phyloP scores from a whole-genome alignment of 2,888 invertebrate species.

The Ecliptopera silaceata region DNA sequence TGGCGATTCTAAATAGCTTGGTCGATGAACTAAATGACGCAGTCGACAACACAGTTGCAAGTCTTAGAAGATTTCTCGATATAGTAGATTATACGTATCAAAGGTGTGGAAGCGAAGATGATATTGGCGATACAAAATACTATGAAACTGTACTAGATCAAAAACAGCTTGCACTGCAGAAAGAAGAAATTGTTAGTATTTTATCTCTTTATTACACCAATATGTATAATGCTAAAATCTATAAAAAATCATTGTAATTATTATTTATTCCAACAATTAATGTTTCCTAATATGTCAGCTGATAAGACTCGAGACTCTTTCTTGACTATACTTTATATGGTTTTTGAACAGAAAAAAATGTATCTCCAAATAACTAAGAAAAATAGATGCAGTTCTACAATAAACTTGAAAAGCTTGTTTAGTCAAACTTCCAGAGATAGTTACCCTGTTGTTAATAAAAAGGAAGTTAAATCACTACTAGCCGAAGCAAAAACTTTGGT shows the following conservation, averaged over 20 bases:
- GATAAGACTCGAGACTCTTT: too few relatives aligned
- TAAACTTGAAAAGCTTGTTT: conserved; percentile 32
- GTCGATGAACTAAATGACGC: conserved; percentile 48
- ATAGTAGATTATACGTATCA: conserved; percentile 42
- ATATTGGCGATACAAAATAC: conserved; percentile 37
- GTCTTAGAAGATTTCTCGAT: conserved; percentile 56
- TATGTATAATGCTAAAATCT: too few relatives aligned
- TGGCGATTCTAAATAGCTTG: conserved; percentile 42
- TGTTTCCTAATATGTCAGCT: too few relatives aligned
- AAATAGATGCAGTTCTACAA: conserved; percentile 35
- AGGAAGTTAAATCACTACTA: conserved; percentile 51
- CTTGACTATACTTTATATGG: neutral
- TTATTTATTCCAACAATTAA: too few relatives aligned
- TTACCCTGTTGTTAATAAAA: conserved; percentile 38
- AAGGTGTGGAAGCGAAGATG: conserved; percentile 28
- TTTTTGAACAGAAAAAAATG: conserved; percentile 50
- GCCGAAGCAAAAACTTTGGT: conserved; percentile 46
- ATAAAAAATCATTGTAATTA: too few relatives aligned
- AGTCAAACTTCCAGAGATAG: conserved; percentile 27
- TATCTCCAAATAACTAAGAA: conserved; percentile 46
- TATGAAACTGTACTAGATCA: conserved; percentile 59
- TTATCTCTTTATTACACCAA: neutral
- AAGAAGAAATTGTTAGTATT: conserved; percentile 60
- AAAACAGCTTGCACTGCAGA: conserved; percentile 58
- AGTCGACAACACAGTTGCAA: conserved; percentile 47